Base-by-base conservation (phyloP, 2,888 invertebrate genomes). In the Mesorhabditis sp. region DNA sequence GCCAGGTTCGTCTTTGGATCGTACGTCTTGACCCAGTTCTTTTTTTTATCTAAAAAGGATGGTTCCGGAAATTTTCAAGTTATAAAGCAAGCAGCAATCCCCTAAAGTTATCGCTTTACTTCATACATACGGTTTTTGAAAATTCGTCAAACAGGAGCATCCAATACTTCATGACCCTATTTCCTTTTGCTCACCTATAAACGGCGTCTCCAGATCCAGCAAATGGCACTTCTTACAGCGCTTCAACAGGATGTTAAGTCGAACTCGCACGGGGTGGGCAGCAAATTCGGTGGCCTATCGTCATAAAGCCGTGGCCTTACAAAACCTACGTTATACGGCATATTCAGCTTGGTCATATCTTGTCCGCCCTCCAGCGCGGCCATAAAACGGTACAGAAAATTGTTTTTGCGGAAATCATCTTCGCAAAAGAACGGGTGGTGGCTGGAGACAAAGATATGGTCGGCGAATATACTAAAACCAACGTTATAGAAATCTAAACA, bases 1-100 rank as follows among this genome's bases (percentile, higher is more conserved):
- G 65, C 67, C 10, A 72, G 65, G 43, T 67, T 67, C 10, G 70
- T 72, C 5, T 43, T 42, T 4, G 66, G 67, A 43, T 72, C 72
- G 63, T 50, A 50, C 6, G 50, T 50, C 7, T 10, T 6, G 6
- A 50, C 50, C 7, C 6, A 13, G 13, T 50, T 50, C 13, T 13
- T 6, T 50, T 50, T 50, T 50, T 6, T 10, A 50, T 50, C 50
- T 50, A 13, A 50, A 50, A 50, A 50, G 13, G 13, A 6, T 50
- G 50, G 13, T 10, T 10, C 6, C 7, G n/a, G n/a, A n/a, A n/a
- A n/a, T n/a, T n/a, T n/a, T n/a, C n/a, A n/a, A n/a, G n/a, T n/a
- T n/a, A n/a, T n/a, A n/a, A n/a, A n/a, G n/a, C n/a, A n/a, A n/a
- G n/a, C n/a, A n/a, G n/a, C n/a, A n/a, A n/a, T n/a, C n/a, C n/a